A percentile compares a stretch with the other conserved stretches of the same genome.
Evolutionary conservation across 2,113 vertebrate species (phyloP).

Genomic region (Tetrao urogallus): DNA sequence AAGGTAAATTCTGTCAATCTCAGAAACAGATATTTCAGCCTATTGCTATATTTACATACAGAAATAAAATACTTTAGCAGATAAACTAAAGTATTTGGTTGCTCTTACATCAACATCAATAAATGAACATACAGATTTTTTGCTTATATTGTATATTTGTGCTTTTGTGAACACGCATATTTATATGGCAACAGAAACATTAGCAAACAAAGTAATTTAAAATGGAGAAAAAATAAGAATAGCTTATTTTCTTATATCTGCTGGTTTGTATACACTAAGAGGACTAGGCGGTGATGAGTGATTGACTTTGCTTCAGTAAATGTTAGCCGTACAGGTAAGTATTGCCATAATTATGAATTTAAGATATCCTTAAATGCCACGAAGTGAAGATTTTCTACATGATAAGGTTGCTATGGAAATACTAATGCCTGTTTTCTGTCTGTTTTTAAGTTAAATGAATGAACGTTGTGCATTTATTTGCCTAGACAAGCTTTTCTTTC

Average conservation of each 20-base stretch:
- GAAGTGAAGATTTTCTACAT: slow-evolving; percentile 34
- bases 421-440: background rate
- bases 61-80: background rate
- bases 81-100: background rate
- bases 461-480: background rate
- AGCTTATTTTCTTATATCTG: background rate
- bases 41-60: background rate
- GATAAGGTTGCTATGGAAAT: slow-evolving; percentile 66
- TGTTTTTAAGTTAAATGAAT: slow-evolving; percentile 6
- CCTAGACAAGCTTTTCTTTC: background rate
- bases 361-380: background rate
- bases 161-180: background rate
- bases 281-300: background rate
- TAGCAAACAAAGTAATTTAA: background rate
- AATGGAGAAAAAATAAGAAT: background rate
- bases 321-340: background rate
- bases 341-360: background rate
- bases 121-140: background rate
- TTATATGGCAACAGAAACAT: background rate
- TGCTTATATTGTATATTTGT: background rate
- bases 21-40: background rate
- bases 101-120: background rate
- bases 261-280: background rate
- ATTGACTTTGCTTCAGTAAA: background rate
- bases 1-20: background rate